Conservation (phyloP, 2,113 vertebrate genomes). For the Psilopsiagon aymara region DNA sequence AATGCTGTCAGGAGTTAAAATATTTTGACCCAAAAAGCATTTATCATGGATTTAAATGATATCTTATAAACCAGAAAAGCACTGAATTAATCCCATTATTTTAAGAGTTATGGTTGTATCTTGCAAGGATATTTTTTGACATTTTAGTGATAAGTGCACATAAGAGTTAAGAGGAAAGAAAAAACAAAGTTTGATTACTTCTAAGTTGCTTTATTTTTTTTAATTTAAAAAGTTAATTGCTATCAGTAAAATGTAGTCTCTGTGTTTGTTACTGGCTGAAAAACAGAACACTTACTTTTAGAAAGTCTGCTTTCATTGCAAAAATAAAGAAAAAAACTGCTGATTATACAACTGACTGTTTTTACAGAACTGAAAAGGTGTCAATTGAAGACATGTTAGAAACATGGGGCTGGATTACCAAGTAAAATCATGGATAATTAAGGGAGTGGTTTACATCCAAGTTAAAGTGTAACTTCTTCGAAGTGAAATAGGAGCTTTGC, state of each 20-base stretch:
- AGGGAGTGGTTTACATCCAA: not conserved
- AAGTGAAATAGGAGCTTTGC: not conserved
- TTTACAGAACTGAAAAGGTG: not conserved
- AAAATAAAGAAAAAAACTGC: conserved; percentile 27
- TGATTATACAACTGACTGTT: conserved; percentile 38
- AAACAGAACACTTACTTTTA: not conserved
- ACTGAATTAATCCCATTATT: not conserved
- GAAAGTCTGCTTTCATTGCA: not conserved
- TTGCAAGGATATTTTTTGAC: not conserved
- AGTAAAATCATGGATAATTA: conserved; percentile 35
- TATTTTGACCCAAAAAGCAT: not conserved
- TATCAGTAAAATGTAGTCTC: not conserved
- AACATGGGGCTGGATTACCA: not conserved
- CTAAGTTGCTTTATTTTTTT: not conserved
- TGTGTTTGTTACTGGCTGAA: not conserved
- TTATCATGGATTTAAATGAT: not conserved
- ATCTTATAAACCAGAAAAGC: not conserved
- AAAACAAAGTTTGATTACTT: not conserved
- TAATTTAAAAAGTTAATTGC: not conserved
- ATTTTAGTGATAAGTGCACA: not conserved
- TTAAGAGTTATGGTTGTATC: not conserved
- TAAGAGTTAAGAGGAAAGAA: not conserved
- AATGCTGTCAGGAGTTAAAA: not conserved
- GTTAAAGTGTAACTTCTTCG: not conserved
- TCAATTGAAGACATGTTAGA: conserved; percentile 23